Base-by-base conservation (phyloP, 2,113 vertebrate species). In the Pseudorasbora parva region DNA sequence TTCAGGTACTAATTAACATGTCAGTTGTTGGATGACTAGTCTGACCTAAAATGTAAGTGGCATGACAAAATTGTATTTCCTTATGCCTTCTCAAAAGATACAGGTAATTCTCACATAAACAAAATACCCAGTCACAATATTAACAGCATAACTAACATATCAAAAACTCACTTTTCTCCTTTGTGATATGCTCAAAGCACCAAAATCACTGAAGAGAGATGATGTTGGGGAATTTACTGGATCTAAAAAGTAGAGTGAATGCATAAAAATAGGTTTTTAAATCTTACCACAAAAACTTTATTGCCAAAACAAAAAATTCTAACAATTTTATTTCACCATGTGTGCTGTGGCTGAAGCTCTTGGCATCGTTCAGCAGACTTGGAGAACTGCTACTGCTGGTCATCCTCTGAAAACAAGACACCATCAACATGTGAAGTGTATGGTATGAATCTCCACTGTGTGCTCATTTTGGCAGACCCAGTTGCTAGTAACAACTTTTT, bases 321-420 rank as follows among this genome's bases (percentile, higher is more conserved):
- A 73, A 49, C 43, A 25, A 71, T 43, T 45, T 64, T 1, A n/a
- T 88, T 95, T 95, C 93, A 99, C 98, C 98, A 85, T 97, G 98
- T 93, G 95, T 90, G 93, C 95, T 92, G 72, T 98, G 94, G 91
- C 91, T 94, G 66, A 89, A 99, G 89, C 95, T 96, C 96, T 99
- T 99, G 96, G 97, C 97, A 90, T 99, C 98, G 83, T 96, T 98
- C 82, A 98, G 94, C 93, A 99, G 97, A 94, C 97, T 99, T 72
- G 97, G 97, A 83, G 97, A 99, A 86, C 97, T 99, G 95, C 96
- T 98, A 95, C 98, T 99, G 93, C 95, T 98, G 90, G 97, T 97
- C 95, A 99, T 98, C 88, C 98, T 96, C 98, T 99, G 89, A 62
- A 82, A 25, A 79, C 56, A 69, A 56, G 49, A 27, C 54, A 45